Evolutionary conservation across 2,888 invertebrate genomes (phyloP).

Genomic region (Troilus luridus): DNA sequence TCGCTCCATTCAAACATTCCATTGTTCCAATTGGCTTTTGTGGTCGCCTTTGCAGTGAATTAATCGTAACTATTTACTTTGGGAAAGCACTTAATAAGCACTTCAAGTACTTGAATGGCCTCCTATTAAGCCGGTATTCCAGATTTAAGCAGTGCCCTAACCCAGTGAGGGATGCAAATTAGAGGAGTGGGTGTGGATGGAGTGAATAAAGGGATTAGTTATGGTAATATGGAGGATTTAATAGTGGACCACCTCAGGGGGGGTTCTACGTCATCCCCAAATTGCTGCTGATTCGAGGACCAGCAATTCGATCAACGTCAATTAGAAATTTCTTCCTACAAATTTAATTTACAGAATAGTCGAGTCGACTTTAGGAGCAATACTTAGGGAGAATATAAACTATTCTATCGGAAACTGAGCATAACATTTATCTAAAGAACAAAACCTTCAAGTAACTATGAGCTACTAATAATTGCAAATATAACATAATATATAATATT

Average conservation of each 20-base stretch:
- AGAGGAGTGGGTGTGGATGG: neutral
- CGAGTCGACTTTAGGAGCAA: neutral
- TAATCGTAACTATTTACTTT: too few species aligned
- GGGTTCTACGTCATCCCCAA: neutral
- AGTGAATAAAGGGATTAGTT: constrained; percentile 35
- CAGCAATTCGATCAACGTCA: constrained; percentile 17
- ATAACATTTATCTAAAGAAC: neutral
- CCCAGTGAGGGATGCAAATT: constrained; percentile 18
- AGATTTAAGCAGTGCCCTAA: neutral
- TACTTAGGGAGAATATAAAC: neutral
- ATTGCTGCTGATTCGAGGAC: neutral
- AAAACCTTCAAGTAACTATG: neutral
- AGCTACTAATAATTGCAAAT: too few species aligned
- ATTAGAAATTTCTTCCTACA: neutral
- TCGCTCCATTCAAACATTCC: too few species aligned
- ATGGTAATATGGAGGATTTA: constrained; percentile 47
- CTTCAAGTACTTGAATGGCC: neutral
- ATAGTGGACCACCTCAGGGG: constrained; percentile 17
- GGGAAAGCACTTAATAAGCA: neutral
- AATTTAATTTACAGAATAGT: neutral
- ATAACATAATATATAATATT: too few species aligned
- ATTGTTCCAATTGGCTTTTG: too few species aligned
- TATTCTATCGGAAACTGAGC: neutral
- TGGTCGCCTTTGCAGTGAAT: too few species aligned
- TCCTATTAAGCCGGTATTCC: neutral